Evolutionary conservation across 2,888 invertebrate genomes (phyloP), one percentile per base, ranked within the genome.

Genomic region (Penaeus monodon): DNA sequence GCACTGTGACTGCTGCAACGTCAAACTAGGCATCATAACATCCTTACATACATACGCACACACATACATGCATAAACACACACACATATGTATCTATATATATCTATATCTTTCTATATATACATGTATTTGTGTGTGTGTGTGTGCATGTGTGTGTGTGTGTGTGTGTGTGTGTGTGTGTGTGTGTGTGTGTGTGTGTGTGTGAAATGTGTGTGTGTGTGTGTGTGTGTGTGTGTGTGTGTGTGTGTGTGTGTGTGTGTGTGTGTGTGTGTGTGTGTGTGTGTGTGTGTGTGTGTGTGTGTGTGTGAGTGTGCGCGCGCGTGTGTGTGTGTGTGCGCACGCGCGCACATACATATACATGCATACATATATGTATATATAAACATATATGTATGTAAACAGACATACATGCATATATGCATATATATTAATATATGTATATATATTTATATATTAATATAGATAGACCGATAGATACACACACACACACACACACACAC

Each of bases 361-460:
- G 10, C 27, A 24, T 27, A 63, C 2, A 27, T 27, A 64, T 22
- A 81, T 57, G 49, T 24, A 79, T n/a, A 44, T 22, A 44, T n/a
- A 33, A 8, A 78, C 2, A 78, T n/a, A 79, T 29, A 79, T 29
- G 64, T 29, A 79, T 29, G 64, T 29, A 79, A 17, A 79, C 22
- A 79, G 17, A 79, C 10, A 79, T 22, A 79, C 22, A 79, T 29
- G 64, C 10, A 79, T 22, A 63, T 29, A 79, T 29, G 64, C 22
- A 79, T 29, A 63, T 29, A n/a, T 20, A 63, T n/a, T 33, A 29
- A 63, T 63, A 64, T 29, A 79, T 29, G 64, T 29, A 79, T 29
- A 79, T 29, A 79, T 29, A 64, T 29, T 64, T 63, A 29, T 63
- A 77, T 57, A 77, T 77, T 24, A 27, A 76, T 44, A 77, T 57